Conservation (phyloP, 2,888 invertebrate species). For the Parelbella ahira region DNA sequence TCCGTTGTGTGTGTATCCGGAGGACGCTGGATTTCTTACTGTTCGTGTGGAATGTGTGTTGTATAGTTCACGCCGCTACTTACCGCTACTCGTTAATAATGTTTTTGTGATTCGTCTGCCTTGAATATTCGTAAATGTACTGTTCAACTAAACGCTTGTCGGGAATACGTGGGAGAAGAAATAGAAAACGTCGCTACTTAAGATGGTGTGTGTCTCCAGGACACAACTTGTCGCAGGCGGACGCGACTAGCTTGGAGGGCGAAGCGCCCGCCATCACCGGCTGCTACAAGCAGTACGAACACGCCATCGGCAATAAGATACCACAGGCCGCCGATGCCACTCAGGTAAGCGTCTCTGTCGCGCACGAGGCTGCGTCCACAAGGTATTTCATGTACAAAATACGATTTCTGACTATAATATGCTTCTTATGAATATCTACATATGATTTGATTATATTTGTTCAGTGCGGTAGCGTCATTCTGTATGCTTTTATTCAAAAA, state of each 20-base stretch:
- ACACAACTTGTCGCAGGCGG: conserved; percentile 94
- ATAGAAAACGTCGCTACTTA: conserved; percentile 69
- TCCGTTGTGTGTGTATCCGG: conserved; percentile 75
- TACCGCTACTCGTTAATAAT: conserved; percentile 54
- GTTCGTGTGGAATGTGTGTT: conserved; percentile 76
- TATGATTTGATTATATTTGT: no score
- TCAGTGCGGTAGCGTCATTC: no score
- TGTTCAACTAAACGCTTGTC: conserved; percentile 38
- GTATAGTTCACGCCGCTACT: conserved; percentile 72
- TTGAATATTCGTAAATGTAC: conserved; percentile 31
- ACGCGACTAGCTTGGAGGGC: conserved; percentile 90
- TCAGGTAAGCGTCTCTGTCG: conserved; percentile 52
- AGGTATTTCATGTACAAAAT: no score
- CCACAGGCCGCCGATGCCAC: conserved; percentile 57
- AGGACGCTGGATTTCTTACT: conserved; percentile 72
- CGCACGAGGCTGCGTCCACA: conserved; percentile 47
- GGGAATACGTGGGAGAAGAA: conserved; percentile 41
- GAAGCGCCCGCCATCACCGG: conserved; percentile 88
- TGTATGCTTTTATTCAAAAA: no score
- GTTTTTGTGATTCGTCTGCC: conserved; percentile 31
- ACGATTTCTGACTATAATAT: no score
- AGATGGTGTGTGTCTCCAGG: conserved; percentile 83
- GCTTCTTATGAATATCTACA: no score
- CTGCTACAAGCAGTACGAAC: conserved; percentile 90
- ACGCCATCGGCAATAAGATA: conserved; percentile 73